Conservation (phyloP, 2,888 invertebrate genomes). For the Sarcophaga subvicina region DNA sequence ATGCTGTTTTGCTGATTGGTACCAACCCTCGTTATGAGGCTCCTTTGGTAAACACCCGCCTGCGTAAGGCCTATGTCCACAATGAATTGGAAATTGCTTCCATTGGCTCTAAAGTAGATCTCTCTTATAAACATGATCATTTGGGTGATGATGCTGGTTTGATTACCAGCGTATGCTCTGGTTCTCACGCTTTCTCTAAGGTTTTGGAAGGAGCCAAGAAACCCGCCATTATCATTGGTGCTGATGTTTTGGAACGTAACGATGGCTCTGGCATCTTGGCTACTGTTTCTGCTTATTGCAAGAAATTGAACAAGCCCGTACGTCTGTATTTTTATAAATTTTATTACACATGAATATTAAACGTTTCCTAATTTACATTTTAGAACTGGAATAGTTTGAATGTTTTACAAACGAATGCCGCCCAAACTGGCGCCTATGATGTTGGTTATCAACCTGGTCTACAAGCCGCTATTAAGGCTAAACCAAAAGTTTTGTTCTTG, state of each 20-base stretch:
- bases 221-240: slow-evolving; percentile 96
- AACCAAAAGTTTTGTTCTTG: slow-evolving; percentile 92
- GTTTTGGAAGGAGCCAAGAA: slow-evolving; percentile 90
- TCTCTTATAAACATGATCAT: slow-evolving; percentile 95
- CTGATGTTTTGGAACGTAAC: slow-evolving; percentile 89
- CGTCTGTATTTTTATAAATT: slow-evolving; percentile 77
- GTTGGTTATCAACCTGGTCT: slow-evolving; percentile 94
- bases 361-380: slow-evolving; percentile 14
- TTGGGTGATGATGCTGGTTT: slow-evolving; percentile 91
- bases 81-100: slow-evolving; percentile 94
- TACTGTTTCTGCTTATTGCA: slow-evolving; percentile 88
- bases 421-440: slow-evolving; percentile 97
- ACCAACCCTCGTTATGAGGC: slow-evolving; percentile 99
- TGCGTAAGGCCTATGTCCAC: slow-evolving; percentile 97
- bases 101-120: slow-evolving; percentile 94
- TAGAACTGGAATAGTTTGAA: slow-evolving; percentile 92
- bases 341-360: not conserved
- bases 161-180: slow-evolving; percentile 88
- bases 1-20: slow-evolving; percentile 95
- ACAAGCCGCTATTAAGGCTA: slow-evolving; percentile 84
- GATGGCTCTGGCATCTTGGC: slow-evolving; percentile 91
- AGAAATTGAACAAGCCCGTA: slow-evolving; percentile 83
- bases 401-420: slow-evolving; percentile 95
- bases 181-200: slow-evolving; percentile 87
- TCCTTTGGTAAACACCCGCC: slow-evolving; percentile 96